These are phyloP conservation scores for Acyrthosiphon pisum DNA, from an alignment of 1,140 invertebrate species.

Conservation along the genomic window DNA sequence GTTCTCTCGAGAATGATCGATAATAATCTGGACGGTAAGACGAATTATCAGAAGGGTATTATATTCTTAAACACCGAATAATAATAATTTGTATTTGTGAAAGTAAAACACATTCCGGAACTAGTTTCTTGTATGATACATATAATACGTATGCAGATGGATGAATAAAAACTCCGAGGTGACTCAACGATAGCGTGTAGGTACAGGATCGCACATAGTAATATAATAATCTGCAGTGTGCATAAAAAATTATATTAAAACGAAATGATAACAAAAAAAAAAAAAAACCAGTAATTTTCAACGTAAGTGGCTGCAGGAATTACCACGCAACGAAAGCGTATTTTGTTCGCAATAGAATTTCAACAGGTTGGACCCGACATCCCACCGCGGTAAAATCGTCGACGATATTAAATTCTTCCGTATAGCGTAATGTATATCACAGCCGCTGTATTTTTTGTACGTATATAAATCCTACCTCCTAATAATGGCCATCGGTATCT, in stretches of 20 bases:
- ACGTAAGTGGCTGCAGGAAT: background rate
- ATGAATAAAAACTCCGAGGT: background rate
- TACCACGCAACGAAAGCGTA: background rate
- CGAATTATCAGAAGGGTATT: background rate
- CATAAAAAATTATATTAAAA: background rate
- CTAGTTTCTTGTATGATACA: slow-evolving; percentile 7
- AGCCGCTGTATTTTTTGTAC: background rate
- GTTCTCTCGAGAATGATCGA: background rate
- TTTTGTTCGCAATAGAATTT: background rate
- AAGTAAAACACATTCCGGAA: slow-evolving; percentile 37
- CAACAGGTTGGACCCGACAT: no score
- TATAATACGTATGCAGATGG: background rate
- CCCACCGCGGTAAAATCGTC: background rate
- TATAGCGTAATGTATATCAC: background rate
- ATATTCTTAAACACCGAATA: slow-evolving; percentile 5
- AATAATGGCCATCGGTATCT: background rate
- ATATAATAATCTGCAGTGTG: background rate
- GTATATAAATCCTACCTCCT: background rate
- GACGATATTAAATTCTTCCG: background rate
- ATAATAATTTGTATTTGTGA: slow-evolving; percentile 20
- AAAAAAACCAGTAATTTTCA: background rate
- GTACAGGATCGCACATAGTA: background rate
- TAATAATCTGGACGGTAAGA: background rate
- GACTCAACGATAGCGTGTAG: background rate
- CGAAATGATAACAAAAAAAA: background rate